Percentiles rank a stretch among this genome's conserved stretches.
These are phyloP conservation scores for Alloplasta piceator DNA, from an alignment of 2,888 invertebrate genomes.

Conservation along the genomic window DNA sequence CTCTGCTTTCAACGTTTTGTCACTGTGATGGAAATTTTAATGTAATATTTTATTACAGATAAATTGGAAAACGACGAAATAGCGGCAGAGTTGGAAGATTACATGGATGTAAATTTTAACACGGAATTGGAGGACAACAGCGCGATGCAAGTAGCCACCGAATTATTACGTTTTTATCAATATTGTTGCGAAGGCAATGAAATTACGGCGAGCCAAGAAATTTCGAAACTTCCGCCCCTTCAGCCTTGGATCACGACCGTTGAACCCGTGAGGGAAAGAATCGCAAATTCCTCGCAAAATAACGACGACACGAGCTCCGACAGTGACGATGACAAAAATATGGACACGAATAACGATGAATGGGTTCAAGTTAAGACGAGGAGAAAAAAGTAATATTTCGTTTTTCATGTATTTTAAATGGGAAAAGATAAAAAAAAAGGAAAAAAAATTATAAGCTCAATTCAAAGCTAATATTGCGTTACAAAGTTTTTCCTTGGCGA, in stretches of 20 bases:
- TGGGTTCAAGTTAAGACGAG: conserved; percentile 78
- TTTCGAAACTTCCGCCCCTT: conserved; percentile 74
- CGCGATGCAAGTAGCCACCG: conserved; percentile 76
- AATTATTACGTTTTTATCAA: conserved; percentile 75
- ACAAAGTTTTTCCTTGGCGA: background rate
- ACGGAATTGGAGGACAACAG: conserved; percentile 79
- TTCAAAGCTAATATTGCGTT: conserved; percentile 12
- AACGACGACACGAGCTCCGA: conserved; percentile 61
- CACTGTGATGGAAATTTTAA: background rate
- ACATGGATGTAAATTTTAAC: conserved; percentile 76
- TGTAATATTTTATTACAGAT: conserved; percentile 68
- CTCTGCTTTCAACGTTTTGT: too few relatives aligned
- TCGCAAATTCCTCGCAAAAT: background rate
- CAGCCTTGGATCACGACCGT: conserved; percentile 75
- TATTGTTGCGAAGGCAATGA: conserved; percentile 72
- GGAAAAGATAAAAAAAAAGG: conserved; percentile 15
- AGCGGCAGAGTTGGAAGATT: conserved; percentile 77
- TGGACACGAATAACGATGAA: conserved; percentile 72
- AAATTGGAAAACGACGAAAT: conserved; percentile 72
- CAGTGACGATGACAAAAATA: conserved; percentile 63
- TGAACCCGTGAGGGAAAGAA: conserved; percentile 47
- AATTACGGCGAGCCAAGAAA: conserved; percentile 67
- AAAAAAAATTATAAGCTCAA: conserved; percentile 42
- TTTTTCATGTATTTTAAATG: conserved; percentile 32
- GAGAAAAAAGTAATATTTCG: conserved; percentile 70